Evolutionary conservation across 2,113 vertebrate species (phyloP).

Genomic region (Hippocampus abdominalis): DNA sequence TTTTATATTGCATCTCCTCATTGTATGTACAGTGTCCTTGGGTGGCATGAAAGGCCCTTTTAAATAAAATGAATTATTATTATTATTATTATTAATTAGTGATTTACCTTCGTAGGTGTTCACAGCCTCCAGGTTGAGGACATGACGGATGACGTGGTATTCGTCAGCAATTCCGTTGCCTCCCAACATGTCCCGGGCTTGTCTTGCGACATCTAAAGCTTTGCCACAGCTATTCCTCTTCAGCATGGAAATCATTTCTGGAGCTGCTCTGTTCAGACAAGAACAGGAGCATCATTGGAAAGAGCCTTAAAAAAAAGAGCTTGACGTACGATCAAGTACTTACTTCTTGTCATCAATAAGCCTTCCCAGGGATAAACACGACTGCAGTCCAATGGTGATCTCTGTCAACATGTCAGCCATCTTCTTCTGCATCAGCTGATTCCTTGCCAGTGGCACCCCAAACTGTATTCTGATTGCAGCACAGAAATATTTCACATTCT

Average conservation of each 20-base stretch:
- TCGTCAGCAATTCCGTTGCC: slow-evolving; percentile 88
- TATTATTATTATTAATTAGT: not conserved
- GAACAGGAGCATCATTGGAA: not conserved
- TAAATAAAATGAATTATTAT: too few species aligned
- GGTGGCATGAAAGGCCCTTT: too few species aligned
- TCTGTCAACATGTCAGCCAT: slow-evolving; percentile 89
- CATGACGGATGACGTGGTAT: slow-evolving; percentile 87
- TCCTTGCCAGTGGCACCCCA: slow-evolving; percentile 80
- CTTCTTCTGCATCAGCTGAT: slow-evolving; percentile 90
- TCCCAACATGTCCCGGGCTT: slow-evolving; percentile 89
- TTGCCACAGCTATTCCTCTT: slow-evolving; percentile 94
- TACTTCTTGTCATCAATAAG: slow-evolving; percentile 83
- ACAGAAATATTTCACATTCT: not conserved
- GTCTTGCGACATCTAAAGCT: slow-evolving; percentile 81
- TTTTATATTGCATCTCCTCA: too few species aligned
- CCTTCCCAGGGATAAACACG: slow-evolving; percentile 81
- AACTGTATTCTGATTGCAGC: slow-evolving; percentile 76
- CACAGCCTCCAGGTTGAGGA: slow-evolving; percentile 88
- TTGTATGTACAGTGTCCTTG: too few species aligned
- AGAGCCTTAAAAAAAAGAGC: not conserved
- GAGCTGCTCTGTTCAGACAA: slow-evolving; percentile 66
- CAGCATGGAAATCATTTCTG: slow-evolving; percentile 89
- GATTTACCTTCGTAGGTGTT: slow-evolving; percentile 89
- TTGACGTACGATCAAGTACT: not conserved
- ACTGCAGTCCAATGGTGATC: slow-evolving; percentile 81